These are phyloP conservation scores for Cyanocitta stelleri DNA, from an alignment of 2,113 vertebrate genomes.

Conservation along the genomic window DNA sequence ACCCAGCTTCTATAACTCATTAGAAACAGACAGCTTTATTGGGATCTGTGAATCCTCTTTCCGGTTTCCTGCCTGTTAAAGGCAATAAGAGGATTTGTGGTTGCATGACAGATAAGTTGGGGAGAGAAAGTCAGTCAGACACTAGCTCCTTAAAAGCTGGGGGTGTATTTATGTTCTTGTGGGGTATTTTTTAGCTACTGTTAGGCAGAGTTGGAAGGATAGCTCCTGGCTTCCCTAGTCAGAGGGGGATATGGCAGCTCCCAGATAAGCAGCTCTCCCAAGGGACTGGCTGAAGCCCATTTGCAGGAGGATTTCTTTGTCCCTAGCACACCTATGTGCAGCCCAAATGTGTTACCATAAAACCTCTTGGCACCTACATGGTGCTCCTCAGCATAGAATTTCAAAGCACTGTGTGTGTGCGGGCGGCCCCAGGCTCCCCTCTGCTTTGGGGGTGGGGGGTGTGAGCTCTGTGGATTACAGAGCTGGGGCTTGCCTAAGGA, in stretches of 20 bases:
- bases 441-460: background rate
- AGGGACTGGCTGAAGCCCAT: background rate
- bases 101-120: background rate
- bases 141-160: background rate
- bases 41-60: background rate
- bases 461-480: background rate
- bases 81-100: background rate
- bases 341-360: slow-evolving; percentile 57
- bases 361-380: slow-evolving; percentile 35
- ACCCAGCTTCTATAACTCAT: background rate
- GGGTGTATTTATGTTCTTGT: background rate
- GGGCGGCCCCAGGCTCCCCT: background rate
- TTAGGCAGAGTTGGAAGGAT: background rate
- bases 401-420: background rate
- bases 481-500: background rate
- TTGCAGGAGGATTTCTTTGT: background rate
- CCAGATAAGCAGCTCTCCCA: background rate
- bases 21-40: background rate
- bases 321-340: slow-evolving; percentile 28
- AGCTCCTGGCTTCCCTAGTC: background rate
- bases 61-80: background rate
- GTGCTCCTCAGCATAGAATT: slow-evolving; percentile 16
- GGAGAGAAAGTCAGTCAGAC: background rate
- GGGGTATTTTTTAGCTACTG: background rate
- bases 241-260: background rate